A percentile compares a stretch with the other conserved stretches of the same genome.
Conservation (phyloP, 2,888 invertebrate species). For the Maniola hyperantus region DNA sequence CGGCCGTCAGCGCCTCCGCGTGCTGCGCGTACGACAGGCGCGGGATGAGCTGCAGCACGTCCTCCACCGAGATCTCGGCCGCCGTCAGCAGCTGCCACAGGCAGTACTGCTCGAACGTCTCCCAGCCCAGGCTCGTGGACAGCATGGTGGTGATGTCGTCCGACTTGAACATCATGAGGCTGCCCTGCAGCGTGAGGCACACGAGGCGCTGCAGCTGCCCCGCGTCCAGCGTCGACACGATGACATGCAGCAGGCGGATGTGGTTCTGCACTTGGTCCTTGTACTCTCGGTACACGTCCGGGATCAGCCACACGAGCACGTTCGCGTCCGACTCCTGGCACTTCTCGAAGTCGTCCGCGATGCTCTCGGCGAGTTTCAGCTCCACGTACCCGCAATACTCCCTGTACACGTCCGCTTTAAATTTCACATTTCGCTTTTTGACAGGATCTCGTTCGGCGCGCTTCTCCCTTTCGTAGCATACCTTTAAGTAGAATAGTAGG, state of each 20-base stretch:
- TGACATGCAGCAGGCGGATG: slow-evolving; percentile 92
- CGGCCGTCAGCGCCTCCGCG: slow-evolving; percentile 95
- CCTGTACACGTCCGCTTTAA: slow-evolving; percentile 93
- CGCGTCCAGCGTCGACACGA: slow-evolving; percentile 95
- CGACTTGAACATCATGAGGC: slow-evolving; percentile 90
- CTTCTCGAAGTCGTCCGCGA: slow-evolving; percentile 91
- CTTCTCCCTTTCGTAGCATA: slow-evolving; percentile 82
- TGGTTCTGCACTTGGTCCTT: slow-evolving; percentile 94
- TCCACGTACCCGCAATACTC: slow-evolving; percentile 93
- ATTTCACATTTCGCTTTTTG: slow-evolving; percentile 84
- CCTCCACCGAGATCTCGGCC: slow-evolving; percentile 96
- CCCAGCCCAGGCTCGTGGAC: slow-evolving; percentile 95
- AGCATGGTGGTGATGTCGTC: slow-evolving; percentile 89
- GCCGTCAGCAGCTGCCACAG: slow-evolving; percentile 98
- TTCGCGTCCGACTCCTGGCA: slow-evolving; percentile 95
- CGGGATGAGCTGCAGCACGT: slow-evolving; percentile 88
- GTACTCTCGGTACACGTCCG: slow-evolving; percentile 95
- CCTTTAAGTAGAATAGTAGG: slow-evolving; percentile 94
- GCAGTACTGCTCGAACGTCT: slow-evolving; percentile 98
- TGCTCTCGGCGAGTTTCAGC: slow-evolving; percentile 87
- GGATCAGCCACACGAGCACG: slow-evolving; percentile 95
- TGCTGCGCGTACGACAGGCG: slow-evolving; percentile 92
- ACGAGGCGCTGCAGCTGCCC: slow-evolving; percentile 94
- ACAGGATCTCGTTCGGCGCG: slow-evolving; percentile 72
- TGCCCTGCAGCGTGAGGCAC: slow-evolving; percentile 95